These are phyloP conservation scores for Pandemis corylana DNA, from an alignment of 2,888 invertebrate species.

Conservation along the genomic window DNA sequence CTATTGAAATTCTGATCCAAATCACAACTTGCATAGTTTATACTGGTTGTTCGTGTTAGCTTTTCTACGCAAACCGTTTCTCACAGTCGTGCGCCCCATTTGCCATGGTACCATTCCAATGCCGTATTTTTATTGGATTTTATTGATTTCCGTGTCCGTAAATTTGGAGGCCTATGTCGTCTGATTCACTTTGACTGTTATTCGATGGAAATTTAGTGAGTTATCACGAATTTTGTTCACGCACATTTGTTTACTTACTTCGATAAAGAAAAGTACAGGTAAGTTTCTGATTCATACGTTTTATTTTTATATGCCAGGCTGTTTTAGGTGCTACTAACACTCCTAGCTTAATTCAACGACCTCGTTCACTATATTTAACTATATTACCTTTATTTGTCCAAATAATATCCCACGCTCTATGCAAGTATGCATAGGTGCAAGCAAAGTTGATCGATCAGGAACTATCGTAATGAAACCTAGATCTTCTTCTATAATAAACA, in stretches of 20 bases:
- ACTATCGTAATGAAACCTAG: too few relatives aligned
- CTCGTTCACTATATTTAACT: too few relatives aligned
- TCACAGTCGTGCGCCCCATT: background rate
- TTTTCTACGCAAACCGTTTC: background rate
- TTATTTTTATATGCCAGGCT: background rate
- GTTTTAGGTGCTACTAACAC: too few relatives aligned
- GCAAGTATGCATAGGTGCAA: too few relatives aligned
- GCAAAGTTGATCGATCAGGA: too few relatives aligned
- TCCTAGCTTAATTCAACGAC: too few relatives aligned
- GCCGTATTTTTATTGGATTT: slow-evolving; percentile 13
- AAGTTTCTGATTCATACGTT: background rate
- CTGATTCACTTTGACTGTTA: slow-evolving; percentile 8
- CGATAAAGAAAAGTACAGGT: background rate
- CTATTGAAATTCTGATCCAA: background rate
- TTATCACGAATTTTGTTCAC: slow-evolving; percentile 2
- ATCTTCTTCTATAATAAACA: too few relatives aligned
- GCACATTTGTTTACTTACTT: slow-evolving; percentile 2
- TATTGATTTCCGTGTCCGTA: slow-evolving; percentile 24
- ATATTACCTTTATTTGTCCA: too few relatives aligned
- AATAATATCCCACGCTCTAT: too few relatives aligned
- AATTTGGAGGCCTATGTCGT: slow-evolving; percentile 11
- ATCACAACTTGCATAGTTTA: background rate
- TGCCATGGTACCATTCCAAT: slow-evolving; percentile 11
- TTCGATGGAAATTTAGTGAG: background rate
- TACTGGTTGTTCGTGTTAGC: slow-evolving; percentile 1